Evolutionary conservation across 2,113 vertebrate genomes (phyloP).

Genomic region (Notiomystis cincta): DNA sequence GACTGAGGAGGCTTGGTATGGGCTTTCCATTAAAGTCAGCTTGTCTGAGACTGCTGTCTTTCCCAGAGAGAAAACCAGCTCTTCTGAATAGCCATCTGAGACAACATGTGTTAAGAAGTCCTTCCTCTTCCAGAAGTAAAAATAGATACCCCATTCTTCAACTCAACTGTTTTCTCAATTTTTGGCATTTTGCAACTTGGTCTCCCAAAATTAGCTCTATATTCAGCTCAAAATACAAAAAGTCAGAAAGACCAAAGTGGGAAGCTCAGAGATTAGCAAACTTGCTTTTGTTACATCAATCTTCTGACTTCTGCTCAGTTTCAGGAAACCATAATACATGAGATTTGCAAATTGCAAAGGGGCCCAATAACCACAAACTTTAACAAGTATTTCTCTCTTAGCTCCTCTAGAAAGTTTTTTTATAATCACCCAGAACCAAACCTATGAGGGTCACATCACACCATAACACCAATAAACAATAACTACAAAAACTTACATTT

Average conservation of each 20-base stretch:
- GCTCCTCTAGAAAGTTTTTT: neutral
- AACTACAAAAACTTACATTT: neutral
- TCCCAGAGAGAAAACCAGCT: neutral
- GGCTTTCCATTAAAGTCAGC: constrained; percentile 18
- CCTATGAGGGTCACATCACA: neutral
- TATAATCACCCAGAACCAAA: neutral
- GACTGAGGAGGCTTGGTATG: neutral
- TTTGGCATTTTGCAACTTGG: neutral
- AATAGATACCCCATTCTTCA: neutral
- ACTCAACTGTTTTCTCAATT: neutral
- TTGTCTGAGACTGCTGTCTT: neutral
- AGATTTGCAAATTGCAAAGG: neutral
- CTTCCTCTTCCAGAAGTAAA: neutral
- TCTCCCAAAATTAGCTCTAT: neutral
- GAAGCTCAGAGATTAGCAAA: neutral
- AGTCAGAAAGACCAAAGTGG: neutral
- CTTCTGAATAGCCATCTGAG: neutral
- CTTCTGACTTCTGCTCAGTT: neutral
- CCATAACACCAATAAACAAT: neutral
- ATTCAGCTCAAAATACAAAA: neutral
- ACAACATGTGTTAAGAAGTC: neutral
- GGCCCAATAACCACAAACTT: neutral
- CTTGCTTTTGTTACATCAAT: neutral
- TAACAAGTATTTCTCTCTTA: neutral
- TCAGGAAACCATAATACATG: neutral